Evolutionary conservation across 2,797 vertebrate genomes (phyloP), one percentile per base, ranked within the genome.

Genomic region (Amblyopsis hoosieri): DNA sequence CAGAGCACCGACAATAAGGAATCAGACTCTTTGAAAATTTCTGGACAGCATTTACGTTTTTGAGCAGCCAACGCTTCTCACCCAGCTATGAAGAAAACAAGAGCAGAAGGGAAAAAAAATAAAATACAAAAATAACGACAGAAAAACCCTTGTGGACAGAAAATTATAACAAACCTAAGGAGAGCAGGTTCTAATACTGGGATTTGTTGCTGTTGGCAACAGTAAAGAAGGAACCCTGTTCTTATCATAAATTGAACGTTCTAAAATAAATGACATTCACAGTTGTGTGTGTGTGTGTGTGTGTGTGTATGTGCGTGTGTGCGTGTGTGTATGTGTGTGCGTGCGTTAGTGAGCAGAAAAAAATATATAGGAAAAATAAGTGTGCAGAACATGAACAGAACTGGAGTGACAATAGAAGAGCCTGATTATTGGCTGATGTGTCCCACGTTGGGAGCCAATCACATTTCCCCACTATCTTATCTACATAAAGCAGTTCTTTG

Each of bases 111-210:
- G 31, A 53, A 57, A 37, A 47, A 3, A 72, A 59, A 59, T 23
- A 66, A 69, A 78, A 31, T 29, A 17, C 51, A 64, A 63, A 55
- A 67, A 29, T 33, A 19, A 52, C 65, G 60, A 56, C 64, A 23
- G 23, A 23, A 55, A 63, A 68, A 54, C 52, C 54, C 62, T 33
- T 68, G 48, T 53, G 49, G 78, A 81, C 82, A 85, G 75, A 79
- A 79, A 75, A 76, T 17, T 79, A 84, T 91, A 86, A 82, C 83
- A 84, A 93, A 85, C 72, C 78, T 82, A 83, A 94, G 94, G 92
- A 89, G 91, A 92, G 94, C 86, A 90, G 91, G 95, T 93, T 92
- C 94, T 99, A 99, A 99, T 97, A 99, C 97, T 99, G 96, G 96
- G 95, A 95, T 94, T 92, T 90, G 92, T 91, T 93, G 95, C 94